A percentile compares a stretch with the other conserved stretches of the same genome.
These are phyloP conservation scores for Hyaena hyaena DNA, from an alignment of 2,113 vertebrate species.

Conservation along the genomic window DNA sequence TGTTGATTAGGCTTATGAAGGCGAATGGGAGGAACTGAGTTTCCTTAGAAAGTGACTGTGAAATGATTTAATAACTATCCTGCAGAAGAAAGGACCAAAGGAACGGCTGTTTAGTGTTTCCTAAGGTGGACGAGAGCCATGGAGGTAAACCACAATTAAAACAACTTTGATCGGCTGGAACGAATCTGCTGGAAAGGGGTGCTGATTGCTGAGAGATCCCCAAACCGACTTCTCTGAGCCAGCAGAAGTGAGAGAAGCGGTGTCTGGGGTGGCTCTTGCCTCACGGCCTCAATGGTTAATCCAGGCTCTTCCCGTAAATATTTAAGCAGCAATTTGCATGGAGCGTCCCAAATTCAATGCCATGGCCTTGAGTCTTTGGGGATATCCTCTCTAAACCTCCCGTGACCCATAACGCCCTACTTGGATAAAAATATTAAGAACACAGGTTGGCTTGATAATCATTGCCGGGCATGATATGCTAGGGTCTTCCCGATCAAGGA, in stretches of 20 bases:
- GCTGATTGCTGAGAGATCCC: neutral
- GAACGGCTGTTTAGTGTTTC: neutral
- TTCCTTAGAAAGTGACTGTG: neutral
- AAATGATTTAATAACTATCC: neutral
- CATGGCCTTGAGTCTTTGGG: neutral
- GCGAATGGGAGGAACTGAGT: neutral
- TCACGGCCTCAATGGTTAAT: accelerated
- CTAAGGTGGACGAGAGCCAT: neutral
- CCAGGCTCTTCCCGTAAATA: neutral
- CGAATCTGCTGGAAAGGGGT: neutral
- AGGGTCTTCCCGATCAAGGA: neutral
- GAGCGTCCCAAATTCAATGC: too few relatives aligned
- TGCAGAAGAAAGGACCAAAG: neutral
- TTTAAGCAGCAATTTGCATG: neutral
- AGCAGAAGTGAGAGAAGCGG: neutral
- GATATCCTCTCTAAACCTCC: neutral
- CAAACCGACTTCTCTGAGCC: accelerated
- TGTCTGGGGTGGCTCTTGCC: accelerated
- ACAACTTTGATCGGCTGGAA: neutral
- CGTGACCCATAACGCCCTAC: neutral
- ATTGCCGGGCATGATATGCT: accelerated
- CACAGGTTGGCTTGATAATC: neutral
- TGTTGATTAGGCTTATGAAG: neutral
- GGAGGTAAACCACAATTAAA: neutral
- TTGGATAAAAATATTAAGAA: neutral